Percentiles rank a stretch among this genome's conserved stretches.
Evolutionary conservation across 2,113 vertebrate species (phyloP).

Genomic region (Microtus montanus): DNA sequence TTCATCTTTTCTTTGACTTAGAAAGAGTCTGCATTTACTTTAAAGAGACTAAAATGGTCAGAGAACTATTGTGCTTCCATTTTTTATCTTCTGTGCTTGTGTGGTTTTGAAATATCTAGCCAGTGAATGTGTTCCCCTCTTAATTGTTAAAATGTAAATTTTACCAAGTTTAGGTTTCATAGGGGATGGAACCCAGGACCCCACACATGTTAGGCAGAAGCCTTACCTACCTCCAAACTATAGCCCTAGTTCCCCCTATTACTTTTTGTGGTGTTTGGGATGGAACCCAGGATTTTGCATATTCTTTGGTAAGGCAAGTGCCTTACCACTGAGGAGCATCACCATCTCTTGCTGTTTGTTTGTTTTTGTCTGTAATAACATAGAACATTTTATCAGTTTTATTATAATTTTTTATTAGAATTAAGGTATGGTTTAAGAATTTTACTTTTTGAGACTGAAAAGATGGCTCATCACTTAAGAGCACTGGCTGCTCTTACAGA

Average conservation of each 20-base stretch:
- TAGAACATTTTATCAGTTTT: neutral
- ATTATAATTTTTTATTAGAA: neutral
- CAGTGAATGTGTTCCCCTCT: neutral
- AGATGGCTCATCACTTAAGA: neutral
- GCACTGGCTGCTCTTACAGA: neutral
- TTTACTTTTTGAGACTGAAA: neutral
- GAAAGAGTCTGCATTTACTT: conserved; percentile 16
- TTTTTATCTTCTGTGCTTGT: conserved; percentile 18
- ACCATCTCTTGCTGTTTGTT: neutral
- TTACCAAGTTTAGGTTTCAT: neutral
- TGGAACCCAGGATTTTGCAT: neutral
- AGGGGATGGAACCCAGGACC: neutral
- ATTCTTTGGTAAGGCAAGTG: neutral
- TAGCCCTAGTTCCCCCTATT: neutral
- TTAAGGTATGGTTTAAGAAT: neutral
- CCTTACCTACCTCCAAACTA: neutral
- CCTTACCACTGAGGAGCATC: too few relatives aligned
- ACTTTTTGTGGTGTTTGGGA: neutral
- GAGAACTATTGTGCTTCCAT: conserved; percentile 34
- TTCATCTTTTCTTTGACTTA: conserved; percentile 26
- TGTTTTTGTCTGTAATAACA: neutral
- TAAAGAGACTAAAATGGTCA: conserved; percentile 7
- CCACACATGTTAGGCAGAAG: neutral
- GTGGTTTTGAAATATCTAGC: conserved; percentile 14
- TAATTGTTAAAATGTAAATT: conserved; percentile 48